phyloP scores from a whole-genome alignment of 2,113 vertebrate species.

The Hydropotes inermis region DNA sequence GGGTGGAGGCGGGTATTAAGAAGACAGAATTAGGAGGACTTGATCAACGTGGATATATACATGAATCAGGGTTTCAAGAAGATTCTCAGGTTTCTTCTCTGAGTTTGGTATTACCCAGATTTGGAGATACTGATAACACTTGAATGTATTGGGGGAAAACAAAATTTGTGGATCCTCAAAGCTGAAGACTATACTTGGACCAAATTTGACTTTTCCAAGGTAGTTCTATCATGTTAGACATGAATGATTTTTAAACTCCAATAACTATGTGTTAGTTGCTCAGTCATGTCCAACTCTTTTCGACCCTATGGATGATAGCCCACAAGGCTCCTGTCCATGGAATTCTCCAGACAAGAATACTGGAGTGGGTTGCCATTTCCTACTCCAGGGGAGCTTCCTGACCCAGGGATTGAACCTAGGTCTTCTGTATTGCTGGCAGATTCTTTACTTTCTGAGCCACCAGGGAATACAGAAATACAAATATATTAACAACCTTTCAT shows the following conservation, averaged over 20 bases:
- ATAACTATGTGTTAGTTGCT: neutral
- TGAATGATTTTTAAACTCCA: neutral
- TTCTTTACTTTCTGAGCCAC: neutral
- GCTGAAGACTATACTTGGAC: neutral
- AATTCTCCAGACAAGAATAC: neutral
- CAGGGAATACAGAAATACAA: neutral
- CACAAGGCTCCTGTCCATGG: neutral
- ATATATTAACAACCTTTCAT: neutral
- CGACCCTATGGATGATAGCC: neutral
- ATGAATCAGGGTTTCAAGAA: neutral
- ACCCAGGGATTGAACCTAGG: neutral
- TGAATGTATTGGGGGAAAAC: neutral
- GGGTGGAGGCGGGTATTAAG: neutral
- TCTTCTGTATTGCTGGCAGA: neutral
- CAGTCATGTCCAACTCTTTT: neutral
- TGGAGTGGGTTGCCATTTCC: neutral
- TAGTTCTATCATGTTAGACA: neutral
- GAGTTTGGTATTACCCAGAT: neutral
- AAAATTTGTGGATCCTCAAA: neutral
- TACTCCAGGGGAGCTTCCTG: neutral
- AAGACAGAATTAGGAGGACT: neutral
- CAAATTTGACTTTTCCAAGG: neutral
- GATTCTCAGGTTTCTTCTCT: neutral
- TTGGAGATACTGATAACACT: neutral
- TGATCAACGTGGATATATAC: neutral